Evolutionary conservation across 1,140 invertebrate genomes (phyloP), one percentile per base, ranked within the genome.

Genomic region (Carposina sasakii): DNA sequence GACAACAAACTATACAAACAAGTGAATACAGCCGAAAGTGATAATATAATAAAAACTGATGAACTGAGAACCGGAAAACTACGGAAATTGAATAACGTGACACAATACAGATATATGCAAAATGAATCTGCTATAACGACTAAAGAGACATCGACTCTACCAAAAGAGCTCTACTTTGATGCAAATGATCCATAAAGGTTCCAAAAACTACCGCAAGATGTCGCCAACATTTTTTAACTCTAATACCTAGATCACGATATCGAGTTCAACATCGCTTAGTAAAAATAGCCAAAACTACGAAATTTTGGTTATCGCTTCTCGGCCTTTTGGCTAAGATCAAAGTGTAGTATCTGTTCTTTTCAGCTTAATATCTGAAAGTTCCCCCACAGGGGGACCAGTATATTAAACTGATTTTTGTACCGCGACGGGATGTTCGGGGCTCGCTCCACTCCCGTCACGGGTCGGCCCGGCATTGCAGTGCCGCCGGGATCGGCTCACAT

Each of bases 301-400:
- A 1, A 6, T 20, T 5, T 10, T n/a, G 9, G 20, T 20, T 22
- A 39, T 39, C 36, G 36, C 36, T 39, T 39, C 36, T 39, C 36
- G 36, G 36, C 36, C 36, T 39, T 39, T 39, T 39, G 36, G 36
- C 36, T 39, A 39, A 39, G 36, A 39, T 39, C 36, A 39, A 39
- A 39, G 36, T 39, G 36, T 39, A 39, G 36, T 39, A 39, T 39
- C 36, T 39, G 36, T 39, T 39, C 36, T 39, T 39, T 39, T 39
- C 36, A 39, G 36, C 36, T 39, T 39, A 39, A 39, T 39, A 39
- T 39, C 36, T 39, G 36, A 39, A 39, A 39, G 36, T 39, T 39
- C 36, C 36, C 36, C 22, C 36, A 39, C 20, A 21, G 36, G 22
- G 36, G 36, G 36, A 39, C 36, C 36, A 39, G 36, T 39, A 39